These are phyloP conservation scores for Phainopepla nitens DNA, from an alignment of 2,113 vertebrate genomes.

Conservation along the genomic window DNA sequence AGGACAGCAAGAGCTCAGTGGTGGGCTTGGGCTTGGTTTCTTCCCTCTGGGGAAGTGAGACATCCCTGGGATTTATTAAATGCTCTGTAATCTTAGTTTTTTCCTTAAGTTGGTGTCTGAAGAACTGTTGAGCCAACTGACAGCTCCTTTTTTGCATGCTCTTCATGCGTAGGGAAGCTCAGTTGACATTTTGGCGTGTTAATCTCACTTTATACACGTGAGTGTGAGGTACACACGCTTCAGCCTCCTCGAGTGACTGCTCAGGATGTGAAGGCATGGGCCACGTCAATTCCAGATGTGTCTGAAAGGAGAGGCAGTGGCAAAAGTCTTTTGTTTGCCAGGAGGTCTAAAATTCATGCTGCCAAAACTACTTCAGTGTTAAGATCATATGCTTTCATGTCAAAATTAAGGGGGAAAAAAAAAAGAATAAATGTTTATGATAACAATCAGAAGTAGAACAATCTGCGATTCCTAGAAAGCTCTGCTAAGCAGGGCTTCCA, in stretches of 20 bases:
- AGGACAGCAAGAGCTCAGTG: not conserved
- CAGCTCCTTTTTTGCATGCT: not conserved
- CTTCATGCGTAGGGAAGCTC: not conserved
- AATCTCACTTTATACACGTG: not conserved
- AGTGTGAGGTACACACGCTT: not conserved
- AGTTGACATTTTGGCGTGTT: not conserved
- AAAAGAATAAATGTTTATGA: not conserved
- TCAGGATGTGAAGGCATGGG: not conserved
- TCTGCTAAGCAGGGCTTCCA: not conserved
- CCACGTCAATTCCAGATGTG: not conserved
- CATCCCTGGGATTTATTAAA: not conserved
- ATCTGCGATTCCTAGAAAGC: conserved; percentile 10
- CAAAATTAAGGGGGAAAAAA: not conserved
- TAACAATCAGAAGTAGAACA: not conserved
- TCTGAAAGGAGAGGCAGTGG: not conserved
- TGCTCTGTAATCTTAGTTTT: not conserved
- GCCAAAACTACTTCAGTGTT: not conserved
- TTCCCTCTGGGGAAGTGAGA: not conserved
- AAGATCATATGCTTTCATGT: not conserved
- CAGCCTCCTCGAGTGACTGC: not conserved
- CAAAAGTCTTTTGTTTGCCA: not conserved
- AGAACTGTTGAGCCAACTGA: not conserved
- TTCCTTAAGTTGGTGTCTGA: not conserved
- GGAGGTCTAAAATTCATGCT: not conserved
- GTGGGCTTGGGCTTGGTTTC: not conserved